These are phyloP conservation scores for Euglossa dilemma DNA, from an alignment of 1,140 invertebrate genomes.

Conservation along the genomic window DNA sequence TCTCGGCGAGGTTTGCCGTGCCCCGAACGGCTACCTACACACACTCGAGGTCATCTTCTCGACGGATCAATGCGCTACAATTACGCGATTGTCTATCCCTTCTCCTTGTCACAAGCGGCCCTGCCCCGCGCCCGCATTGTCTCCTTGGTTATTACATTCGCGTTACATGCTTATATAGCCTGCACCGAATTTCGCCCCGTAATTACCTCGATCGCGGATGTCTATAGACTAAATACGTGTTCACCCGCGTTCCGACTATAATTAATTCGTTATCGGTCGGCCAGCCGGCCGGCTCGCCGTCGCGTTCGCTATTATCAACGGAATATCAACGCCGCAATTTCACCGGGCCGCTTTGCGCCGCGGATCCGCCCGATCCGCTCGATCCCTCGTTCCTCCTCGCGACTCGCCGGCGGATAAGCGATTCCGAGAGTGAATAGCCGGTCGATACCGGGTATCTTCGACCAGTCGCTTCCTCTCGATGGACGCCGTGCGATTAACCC, in stretches of 20 bases:
- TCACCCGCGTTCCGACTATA: slow-evolving; percentile 43
- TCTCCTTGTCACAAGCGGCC: not conserved
- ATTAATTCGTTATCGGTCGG: slow-evolving; percentile 66
- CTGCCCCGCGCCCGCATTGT: slow-evolving; percentile 37
- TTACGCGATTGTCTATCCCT: slow-evolving; percentile 62
- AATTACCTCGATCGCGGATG: slow-evolving; percentile 64
- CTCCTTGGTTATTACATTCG: slow-evolving; percentile 67
- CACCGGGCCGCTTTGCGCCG: not conserved
- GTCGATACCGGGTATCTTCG: too few species aligned
- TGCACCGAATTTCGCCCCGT: slow-evolving; percentile 59
- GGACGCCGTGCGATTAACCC: too few species aligned
- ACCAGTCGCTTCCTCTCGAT: too few species aligned
- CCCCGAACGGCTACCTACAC: slow-evolving; percentile 16
- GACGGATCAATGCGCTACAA: slow-evolving; percentile 63
- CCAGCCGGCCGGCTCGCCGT: not conserved
- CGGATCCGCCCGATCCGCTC: not conserved
- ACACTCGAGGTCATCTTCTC: slow-evolving; percentile 36
- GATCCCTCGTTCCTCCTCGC: not conserved
- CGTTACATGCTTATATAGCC: slow-evolving; percentile 59
- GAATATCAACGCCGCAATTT: slow-evolving; percentile 15
- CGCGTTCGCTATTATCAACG: slow-evolving; percentile 38
- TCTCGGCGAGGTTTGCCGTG: slow-evolving; percentile 45
- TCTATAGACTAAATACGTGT: slow-evolving; percentile 62
- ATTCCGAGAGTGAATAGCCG: too few species aligned
- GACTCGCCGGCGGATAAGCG: not conserved